A percentile compares a stretch with the other conserved stretches of the same genome.
These are phyloP conservation scores for Alectura lathami DNA, from an alignment of 2,113 vertebrate genomes.

Conservation along the genomic window DNA sequence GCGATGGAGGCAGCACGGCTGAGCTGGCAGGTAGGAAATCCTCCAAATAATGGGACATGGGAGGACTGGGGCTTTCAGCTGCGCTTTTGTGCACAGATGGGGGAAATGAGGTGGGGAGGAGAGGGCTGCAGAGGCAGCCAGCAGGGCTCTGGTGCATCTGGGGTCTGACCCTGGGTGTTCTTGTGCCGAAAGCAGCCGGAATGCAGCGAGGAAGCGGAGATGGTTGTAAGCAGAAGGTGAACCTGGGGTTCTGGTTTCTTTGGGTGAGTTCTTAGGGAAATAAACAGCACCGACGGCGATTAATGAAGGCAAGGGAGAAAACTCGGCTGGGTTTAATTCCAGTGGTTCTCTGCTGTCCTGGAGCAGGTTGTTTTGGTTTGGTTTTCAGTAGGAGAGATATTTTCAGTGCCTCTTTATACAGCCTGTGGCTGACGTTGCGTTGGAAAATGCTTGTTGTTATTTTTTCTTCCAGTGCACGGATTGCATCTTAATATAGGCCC, in stretches of 20 bases:
- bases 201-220: background rate
- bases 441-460: slow-evolving; percentile 2
- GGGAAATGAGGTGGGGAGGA: background rate
- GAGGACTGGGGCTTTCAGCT: background rate
- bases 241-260: background rate
- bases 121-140: background rate
- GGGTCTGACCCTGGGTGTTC: background rate
- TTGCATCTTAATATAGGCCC: background rate
- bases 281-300: background rate
- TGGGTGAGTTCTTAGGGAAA: background rate
- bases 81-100: accelerated
- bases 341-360: accelerated
- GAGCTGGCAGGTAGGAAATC: background rate
- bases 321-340: background rate
- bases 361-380: background rate
- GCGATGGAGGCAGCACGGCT: background rate
- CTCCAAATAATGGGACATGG: accelerated
- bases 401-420: slow-evolving; percentile 14
- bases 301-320: background rate
- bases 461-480: background rate
- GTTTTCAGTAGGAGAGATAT: background rate
- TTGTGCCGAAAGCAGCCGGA: background rate
- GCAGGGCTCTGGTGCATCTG: accelerated
- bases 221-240: background rate
- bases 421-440: background rate